phyloP scores from a whole-genome alignment of 2,888 invertebrate genomes.

The Amitus sp. region DNA sequence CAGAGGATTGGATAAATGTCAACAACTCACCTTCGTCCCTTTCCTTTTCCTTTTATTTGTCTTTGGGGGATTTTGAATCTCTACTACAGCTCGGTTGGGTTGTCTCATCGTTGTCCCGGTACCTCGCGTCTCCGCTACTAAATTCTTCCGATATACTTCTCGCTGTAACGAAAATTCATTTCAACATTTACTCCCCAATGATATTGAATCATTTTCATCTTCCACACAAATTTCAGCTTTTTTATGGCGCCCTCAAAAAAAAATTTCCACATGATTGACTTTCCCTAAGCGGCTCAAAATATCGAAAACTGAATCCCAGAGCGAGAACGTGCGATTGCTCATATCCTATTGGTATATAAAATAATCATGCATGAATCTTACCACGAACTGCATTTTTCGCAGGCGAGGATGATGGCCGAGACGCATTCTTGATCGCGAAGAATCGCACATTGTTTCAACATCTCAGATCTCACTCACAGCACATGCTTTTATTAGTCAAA shows the following conservation, averaged over 20 bases:
- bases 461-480: too few species aligned
- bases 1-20: too few species aligned
- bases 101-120: constrained; percentile 71
- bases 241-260: too few species aligned
- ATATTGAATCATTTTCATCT: background rate
- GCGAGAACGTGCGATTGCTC: too few species aligned
- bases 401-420: constrained; percentile 48
- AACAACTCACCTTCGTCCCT: constrained; percentile 74
- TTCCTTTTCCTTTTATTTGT: constrained; percentile 81
- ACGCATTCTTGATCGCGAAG: too few species aligned
- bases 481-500: too few species aligned
- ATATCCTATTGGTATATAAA: too few species aligned
- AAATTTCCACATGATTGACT: too few species aligned
- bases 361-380: constrained; percentile 50
- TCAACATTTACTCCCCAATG: background rate
- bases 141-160: constrained; percentile 98
- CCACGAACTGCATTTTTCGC: too few species aligned
- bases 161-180: constrained; percentile 71
- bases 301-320: too few species aligned
- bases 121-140: constrained; percentile 85
- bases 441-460: too few species aligned
- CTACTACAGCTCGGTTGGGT: constrained; percentile 64
- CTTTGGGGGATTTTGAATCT: constrained; percentile 69
- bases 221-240: background rate
- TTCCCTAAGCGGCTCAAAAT: too few species aligned